Base-by-base conservation (phyloP, 2,888 invertebrate species). In the Xylota sylvarum region DNA sequence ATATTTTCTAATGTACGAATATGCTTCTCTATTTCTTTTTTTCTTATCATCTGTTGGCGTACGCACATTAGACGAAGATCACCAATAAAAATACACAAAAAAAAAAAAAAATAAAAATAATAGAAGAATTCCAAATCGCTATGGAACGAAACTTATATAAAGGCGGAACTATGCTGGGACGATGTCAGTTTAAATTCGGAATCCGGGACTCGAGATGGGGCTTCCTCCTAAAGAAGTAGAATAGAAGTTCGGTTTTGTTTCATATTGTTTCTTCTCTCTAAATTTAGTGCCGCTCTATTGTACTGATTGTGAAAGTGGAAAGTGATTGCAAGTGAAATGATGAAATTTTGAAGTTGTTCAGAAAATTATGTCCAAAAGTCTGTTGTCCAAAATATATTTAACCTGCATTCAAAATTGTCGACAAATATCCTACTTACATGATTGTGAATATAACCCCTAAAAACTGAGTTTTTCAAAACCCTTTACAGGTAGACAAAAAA, bases 131-230 rank as follows among this genome's bases (percentile, higher is more conserved):
- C 40, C 43, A 52, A 74, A 37, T 77, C 23, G 40, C 67, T 48
- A 27, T 74, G 74, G 30, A 86, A 64, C 77, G 56, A 67, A 86
- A 67, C 82, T 86, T 86, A 86, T 86, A 86, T 67, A 86, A 86
- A 86, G 76, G 62, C 72, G 52, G 56, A 58, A 43, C 77, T 64
- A 56, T 69, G 40, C 73, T 67, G 56, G 43, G 37, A 69, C 23
- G 58, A 82, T 56, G 72, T 81, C 64, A 86, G 86, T 86, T 86
- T 69, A 73, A 82, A 56, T 86, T 82, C 72, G 78, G 64, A 82
- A 86, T 78, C 56, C 82, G 82, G 73, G 69, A 73, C 82, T 82
- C 86, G 77, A 82, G 82, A 86, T 86, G 86, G 82, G 70, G 72
- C 72, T 82, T 78, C 69, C 52, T 73, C 64, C 77, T 72, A 43